Evolutionary conservation across 92 coral and sea anemone genomes (phyloP).

Genomic region (Epizoanthus rinbou): DNA sequence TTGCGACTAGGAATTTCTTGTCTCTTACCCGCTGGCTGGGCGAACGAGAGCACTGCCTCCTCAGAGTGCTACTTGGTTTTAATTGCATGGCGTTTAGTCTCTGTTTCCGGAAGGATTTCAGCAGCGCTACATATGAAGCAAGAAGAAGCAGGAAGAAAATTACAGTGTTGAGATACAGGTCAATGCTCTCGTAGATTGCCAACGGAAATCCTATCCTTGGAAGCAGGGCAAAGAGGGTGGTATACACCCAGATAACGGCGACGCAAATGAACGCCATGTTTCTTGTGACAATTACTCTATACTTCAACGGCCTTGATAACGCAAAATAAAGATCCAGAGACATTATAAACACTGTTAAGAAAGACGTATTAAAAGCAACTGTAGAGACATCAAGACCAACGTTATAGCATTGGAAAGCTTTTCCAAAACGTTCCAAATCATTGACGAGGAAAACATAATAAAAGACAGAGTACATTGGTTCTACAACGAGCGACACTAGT

Average conservation of each 20-base stretch:
- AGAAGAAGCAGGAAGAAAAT: slow-evolving; percentile 10
- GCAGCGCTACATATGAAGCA: slow-evolving; percentile 29
- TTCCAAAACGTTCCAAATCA: not conserved
- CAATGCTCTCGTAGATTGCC: slow-evolving; percentile 14
- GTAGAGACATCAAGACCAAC: slow-evolving; percentile 11
- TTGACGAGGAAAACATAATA: slow-evolving; percentile 17
- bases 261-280: slow-evolving; percentile 9
- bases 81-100: slow-evolving; percentile 9
- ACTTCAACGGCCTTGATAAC: slow-evolving; percentile 25
- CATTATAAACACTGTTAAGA: slow-evolving; percentile 26
- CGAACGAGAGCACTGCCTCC: not conserved
- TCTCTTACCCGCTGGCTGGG: slow-evolving; percentile 5
- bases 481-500: slow-evolving; percentile 23
- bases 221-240: slow-evolving; percentile 18
- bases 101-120: slow-evolving; percentile 21
- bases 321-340: slow-evolving; percentile 34
- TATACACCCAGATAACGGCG: slow-evolving; percentile 11
- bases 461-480: slow-evolving; percentile 26
- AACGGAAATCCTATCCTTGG: slow-evolving; percentile 17
- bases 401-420: slow-evolving; percentile 22
- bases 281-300: slow-evolving; percentile 24
- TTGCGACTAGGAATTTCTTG: slow-evolving; percentile 26
- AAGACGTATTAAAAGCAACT: slow-evolving; percentile 28
- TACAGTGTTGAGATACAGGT: slow-evolving; percentile 30
- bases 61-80: not conserved